Base-by-base conservation (phyloP, 2,797 vertebrate genomes). In the Serranus cabrilla region DNA sequence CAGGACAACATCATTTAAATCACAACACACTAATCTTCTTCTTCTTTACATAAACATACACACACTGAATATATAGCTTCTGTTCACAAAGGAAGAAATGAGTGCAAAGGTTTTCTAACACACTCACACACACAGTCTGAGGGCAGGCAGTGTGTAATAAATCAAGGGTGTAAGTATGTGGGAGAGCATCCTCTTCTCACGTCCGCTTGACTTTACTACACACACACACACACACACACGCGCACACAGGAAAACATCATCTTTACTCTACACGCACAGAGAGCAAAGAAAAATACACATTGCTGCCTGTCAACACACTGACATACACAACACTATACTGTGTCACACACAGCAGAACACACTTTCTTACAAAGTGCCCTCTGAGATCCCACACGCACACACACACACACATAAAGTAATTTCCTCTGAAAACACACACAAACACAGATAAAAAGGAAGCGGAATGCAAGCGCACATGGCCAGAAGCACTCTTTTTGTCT, bases 401-500 rank as follows among this genome's bases (percentile, higher is more conserved):
- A 62, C 65, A 67, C 62, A 71, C 71, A 76, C 72, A 66, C 80
- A 72, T 64, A 62, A 37, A 81, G 69, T 42, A 27, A 82, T 83
- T 91, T 81, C 73, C 78, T 78, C 72, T 69, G n/a, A 80, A 85
- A 83, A 80, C 67, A 74, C 78, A 79, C 82, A 78, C 57, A 80
- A 63, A 71, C 58, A 65, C 79, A 85, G 78, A 87, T 89, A 83
- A 89, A 77, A 89, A 82, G 77, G 61, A 89, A 87, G 86, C 46
- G 79, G 80, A 85, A 90, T 78, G 74, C 51, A 49, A 74, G 81
- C 40, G 23, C 84, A 74, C 74, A 84, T 81, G 84, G 83, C 87
- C 83, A 78, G 63, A 76, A 87, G 82, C 69, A 34, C 13, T 72
- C 65, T 78, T 76, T 86, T 74, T 84, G 80, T 91, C 83, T 88